A percentile compares a stretch with the other conserved stretches of the same genome.
These are phyloP conservation scores for Lasioglossum malachurum DNA, from an alignment of 2,888 invertebrate genomes.

Conservation along the genomic window DNA sequence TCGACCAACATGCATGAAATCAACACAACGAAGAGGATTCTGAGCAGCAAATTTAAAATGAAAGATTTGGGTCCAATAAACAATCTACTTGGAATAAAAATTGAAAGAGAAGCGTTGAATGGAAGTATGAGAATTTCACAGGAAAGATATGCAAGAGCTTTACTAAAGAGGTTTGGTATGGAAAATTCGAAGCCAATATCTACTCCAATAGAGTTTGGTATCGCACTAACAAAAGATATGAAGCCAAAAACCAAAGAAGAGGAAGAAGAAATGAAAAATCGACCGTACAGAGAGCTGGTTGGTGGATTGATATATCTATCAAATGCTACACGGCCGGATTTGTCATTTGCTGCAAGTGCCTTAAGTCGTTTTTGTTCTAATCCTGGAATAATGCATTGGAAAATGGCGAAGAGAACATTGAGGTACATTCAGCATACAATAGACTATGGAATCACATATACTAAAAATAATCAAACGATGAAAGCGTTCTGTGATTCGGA, in stretches of 20 bases:
- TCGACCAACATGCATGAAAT: neutral
- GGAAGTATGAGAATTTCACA: neutral
- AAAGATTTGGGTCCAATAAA: neutral
- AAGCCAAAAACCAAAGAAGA: too few species aligned
- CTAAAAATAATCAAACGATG: neutral
- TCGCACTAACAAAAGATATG: neutral
- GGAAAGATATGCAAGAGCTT: neutral
- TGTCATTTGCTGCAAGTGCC: neutral
- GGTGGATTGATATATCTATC: neutral
- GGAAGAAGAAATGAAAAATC: neutral
- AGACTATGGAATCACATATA: neutral
- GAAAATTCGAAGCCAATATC: neutral
- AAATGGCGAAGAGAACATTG: neutral
- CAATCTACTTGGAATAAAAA: neutral
- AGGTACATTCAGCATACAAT: neutral
- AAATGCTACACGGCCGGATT: neutral
- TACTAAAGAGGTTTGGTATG: neutral
- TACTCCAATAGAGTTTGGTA: neutral
- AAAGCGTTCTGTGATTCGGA: neutral
- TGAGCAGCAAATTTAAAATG: neutral
- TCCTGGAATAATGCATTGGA: neutral
- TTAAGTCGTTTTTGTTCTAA: neutral
- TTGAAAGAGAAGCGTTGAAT: neutral
- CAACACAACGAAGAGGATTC: neutral
- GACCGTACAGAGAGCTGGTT: neutral